Evolutionary conservation across 2,113 vertebrate species (phyloP).

Genomic region (Sturnus vulgaris): DNA sequence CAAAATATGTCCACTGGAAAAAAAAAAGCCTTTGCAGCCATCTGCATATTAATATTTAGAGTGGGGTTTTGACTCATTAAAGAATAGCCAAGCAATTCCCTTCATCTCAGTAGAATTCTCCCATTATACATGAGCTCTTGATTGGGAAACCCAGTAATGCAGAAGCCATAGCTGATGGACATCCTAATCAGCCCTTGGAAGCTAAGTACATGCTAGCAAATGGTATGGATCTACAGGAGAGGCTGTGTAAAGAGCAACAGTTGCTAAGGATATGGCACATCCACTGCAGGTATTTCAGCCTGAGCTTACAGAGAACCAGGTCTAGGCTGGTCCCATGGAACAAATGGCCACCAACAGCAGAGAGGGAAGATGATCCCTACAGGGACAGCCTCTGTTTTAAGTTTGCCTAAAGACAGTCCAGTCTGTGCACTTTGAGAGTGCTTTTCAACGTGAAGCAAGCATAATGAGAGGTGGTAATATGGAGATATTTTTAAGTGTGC

Average conservation of each 20-base stretch:
- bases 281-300: not conserved
- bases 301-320: not conserved
- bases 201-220: not conserved
- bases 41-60: not conserved
- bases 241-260: not conserved
- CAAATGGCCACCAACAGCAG: not conserved
- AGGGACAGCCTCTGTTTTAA: not conserved
- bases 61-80: not conserved
- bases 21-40: not conserved
- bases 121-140: not conserved
- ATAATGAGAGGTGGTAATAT: not conserved
- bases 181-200: not conserved
- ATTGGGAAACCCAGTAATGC: not conserved
- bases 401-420: not conserved
- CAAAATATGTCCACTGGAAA: not conserved
- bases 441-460: fast-evolving
- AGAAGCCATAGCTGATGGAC: not conserved
- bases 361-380: not conserved
- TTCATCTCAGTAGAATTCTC: not conserved
- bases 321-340: not conserved
- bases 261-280: not conserved
- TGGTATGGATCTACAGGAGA: not conserved
- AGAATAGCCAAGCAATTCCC: not conserved
- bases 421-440: not conserved
- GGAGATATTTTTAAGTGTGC: not conserved